Evolutionary conservation across 2,797 vertebrate genomes (phyloP).

Genomic region (Pelodytes ibericus): DNA sequence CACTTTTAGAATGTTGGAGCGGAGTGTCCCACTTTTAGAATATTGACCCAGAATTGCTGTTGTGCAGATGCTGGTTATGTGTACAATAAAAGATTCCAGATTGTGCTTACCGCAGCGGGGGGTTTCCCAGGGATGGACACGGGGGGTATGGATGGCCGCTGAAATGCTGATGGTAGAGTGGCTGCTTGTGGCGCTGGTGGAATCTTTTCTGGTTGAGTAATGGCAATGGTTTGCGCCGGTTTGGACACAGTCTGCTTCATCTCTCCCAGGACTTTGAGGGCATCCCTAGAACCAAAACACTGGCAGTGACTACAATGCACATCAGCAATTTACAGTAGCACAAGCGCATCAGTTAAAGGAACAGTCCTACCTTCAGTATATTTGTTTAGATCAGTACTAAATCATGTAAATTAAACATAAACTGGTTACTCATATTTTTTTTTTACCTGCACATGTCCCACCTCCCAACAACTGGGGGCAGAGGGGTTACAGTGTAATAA

Average conservation of each 20-base stretch:
- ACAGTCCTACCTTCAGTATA: no score
- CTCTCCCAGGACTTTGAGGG: conserved; percentile 81
- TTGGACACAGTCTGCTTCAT: conserved; percentile 61
- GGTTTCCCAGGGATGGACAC: conserved; percentile 85
- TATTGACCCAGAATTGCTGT: not conserved
- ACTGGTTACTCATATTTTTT: no score
- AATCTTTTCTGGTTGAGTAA: conserved; percentile 53
- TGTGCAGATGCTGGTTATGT: not conserved
- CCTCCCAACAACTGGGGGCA: no score
- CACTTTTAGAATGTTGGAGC: no score
- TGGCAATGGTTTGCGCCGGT: conserved; percentile 59
- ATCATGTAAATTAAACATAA: no score
- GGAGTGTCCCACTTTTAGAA: not conserved
- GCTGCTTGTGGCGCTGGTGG: conserved; percentile 40
- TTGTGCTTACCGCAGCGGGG: conserved; percentile 77
- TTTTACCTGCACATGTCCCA: no score
- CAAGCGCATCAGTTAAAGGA: no score
- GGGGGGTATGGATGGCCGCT: conserved; percentile 81
- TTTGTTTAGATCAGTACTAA: no score
- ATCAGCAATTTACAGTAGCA: not conserved
- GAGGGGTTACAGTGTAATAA: no score
- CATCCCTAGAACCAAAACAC: conserved; percentile 79
- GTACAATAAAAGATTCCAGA: no score
- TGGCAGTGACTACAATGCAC: conserved; percentile 8
- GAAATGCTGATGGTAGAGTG: conserved; percentile 61